Conservation (phyloP, 2,888 invertebrate species). For the Xestobium rufovillosum region DNA sequence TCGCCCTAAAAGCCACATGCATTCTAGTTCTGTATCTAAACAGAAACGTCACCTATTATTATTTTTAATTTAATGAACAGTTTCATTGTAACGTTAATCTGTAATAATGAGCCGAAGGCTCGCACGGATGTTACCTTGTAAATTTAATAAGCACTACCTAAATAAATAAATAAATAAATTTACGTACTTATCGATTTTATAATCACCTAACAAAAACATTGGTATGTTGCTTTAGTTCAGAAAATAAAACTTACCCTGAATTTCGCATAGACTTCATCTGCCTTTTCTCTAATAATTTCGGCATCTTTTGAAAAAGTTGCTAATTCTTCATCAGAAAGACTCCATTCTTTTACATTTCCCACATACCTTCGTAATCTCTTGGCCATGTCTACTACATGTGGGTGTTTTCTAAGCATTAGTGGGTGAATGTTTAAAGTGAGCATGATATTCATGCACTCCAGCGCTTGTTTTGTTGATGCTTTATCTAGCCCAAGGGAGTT, state of each 20-base stretch:
- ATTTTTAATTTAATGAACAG: too few relatives aligned
- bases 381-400: constrained; percentile 62
- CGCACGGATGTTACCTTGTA: too few relatives aligned
- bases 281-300: constrained; percentile 60
- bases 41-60: too few relatives aligned
- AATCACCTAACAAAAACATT: too few relatives aligned
- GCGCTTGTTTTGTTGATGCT: constrained; percentile 65
- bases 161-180: constrained; percentile 7
- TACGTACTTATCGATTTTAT: too few relatives aligned
- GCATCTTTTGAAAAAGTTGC: constrained; percentile 60
- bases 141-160: too few relatives aligned
- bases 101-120: too few relatives aligned
- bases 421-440: constrained; percentile 55
- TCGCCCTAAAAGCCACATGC: too few relatives aligned
- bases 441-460: constrained; percentile 58
- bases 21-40: too few relatives aligned
- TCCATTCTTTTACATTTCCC: constrained; percentile 72
- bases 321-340: constrained; percentile 53
- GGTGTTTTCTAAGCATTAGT: constrained; percentile 74
- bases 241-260: constrained; percentile 43
- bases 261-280: constrained; percentile 54
- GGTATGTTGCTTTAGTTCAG: too few relatives aligned
- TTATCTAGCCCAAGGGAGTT: constrained; percentile 56
- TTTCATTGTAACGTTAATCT: too few relatives aligned
- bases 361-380: constrained; percentile 64